Evolutionary conservation across 2,113 vertebrate genomes (phyloP), one percentile per base, ranked within the genome.

Genomic region (Pteruthius melanotis): DNA sequence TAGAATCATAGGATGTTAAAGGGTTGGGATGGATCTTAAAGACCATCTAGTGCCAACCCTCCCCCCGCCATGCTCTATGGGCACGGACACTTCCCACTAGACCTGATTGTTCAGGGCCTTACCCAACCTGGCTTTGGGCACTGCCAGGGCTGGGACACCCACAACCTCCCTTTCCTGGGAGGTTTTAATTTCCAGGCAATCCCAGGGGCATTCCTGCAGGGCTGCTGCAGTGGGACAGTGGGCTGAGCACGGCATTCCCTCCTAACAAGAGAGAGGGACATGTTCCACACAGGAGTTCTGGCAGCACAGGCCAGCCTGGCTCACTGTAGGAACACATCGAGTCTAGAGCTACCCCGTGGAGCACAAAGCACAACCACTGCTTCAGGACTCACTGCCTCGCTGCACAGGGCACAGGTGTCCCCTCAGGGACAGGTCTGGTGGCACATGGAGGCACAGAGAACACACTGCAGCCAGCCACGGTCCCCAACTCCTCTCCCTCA

Each of bases 381-480:
- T 71, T 50, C 13, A 7, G 56, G 20, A 57, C 60, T 47, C 56
- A 3, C 22, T 23, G 79, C 56, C n/a, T 23, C 4, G 1, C 76
- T n/a, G 78, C 0, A 1, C 37, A 54, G 69, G 20, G 10, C 52
- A 45, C 15, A 26, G 66, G 19, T n/a, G 2, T 19, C 33, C 64
- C n/a, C 54, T 56, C 31, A 20, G 23, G 8, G 3, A 3, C 40
- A 18, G 35, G 15, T 24, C 10, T 7, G 28, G 31, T 2, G 27
- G 30, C 63, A 33, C 30, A 1, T 0, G 8, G 44, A 49, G 23
- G 31, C 60, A 47, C 6, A 28, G 24, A 7, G n/a, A 64, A 59
- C 52, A 4, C 0, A 2, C 23, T 26, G 37, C 35, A 37, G 24
- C 2, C 47, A 31, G 80, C 47, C 28, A 27, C 0, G 5, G 8